Base-by-base conservation (phyloP, 2,888 invertebrate genomes). In the Mechanitis mazaeus region DNA sequence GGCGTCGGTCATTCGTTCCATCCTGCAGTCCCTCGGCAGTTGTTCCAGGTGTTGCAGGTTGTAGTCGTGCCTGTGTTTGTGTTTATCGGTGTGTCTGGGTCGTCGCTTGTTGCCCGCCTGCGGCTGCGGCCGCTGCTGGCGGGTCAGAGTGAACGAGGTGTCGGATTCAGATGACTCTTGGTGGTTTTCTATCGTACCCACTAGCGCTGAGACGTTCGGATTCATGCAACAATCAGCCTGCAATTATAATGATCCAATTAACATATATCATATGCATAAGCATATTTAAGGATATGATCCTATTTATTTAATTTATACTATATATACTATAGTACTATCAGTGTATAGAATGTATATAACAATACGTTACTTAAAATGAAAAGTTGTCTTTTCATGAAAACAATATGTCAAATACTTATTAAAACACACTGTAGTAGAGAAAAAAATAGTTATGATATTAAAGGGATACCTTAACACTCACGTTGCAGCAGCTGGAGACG, bases 401-500 rank as follows among this genome's bases (percentile, higher is more conserved):
- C 9, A 42, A 3, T 3, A 42, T 42, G 42, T 42, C 1, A 42
- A 42, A 42, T 42, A 11, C 38, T 7, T 9, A 3, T 1, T 42
- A 42, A 42, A 1, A 42, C 42, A 42, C 38, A 4, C 38, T 4
- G 7, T 38, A 6, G 2, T 6, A 7, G 7, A 38, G 7, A 38
- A 35, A 38, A 2, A 38, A 45, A 31, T 45, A 55, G 12, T 20
- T 45, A n/a, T 7, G n/a, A 31, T 9, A 54, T 12, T 12, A 33
- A 33, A 53, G 55, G 53, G 35, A 57, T 73, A 89, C 87, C 82
- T 92, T 92, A 0, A 94, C 91, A 3, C 94, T 94, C 56, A 94
- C 93, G 73, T 94, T 94, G 73, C 95, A 96, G 73, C 96, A 96
- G 63, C 95, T 95, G 35, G 95, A 95, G 0, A 95, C 96, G 71